Conservation (phyloP, 2,888 invertebrate genomes). For the Lagria hirta region DNA sequence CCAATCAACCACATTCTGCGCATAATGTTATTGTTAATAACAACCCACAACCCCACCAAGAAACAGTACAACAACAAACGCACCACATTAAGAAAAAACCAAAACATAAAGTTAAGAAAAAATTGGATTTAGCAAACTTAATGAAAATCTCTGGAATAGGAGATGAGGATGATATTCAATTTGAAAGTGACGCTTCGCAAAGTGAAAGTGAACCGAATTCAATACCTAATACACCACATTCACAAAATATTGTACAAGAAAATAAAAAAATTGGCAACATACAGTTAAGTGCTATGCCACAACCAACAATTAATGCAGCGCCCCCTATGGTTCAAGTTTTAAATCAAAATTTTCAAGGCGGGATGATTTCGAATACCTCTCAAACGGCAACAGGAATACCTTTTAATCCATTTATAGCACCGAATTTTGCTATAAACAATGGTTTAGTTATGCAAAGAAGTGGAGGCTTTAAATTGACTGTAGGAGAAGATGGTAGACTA, state of each 20-base stretch:
- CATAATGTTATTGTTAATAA: slow-evolving; percentile 37
- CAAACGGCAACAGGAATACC: slow-evolving; percentile 44
- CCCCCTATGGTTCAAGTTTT: slow-evolving; percentile 51
- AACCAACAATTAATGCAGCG: slow-evolving; percentile 47
- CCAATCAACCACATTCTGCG: slow-evolving; percentile 37
- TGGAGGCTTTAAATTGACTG: slow-evolving; percentile 65
- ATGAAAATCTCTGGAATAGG: slow-evolving; percentile 73
- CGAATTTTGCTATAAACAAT: slow-evolving; percentile 52
- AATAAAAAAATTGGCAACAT: slow-evolving; percentile 49
- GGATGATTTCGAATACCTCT: slow-evolving; percentile 45
- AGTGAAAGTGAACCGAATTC: slow-evolving; percentile 51
- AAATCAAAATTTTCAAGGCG: slow-evolving; percentile 52
- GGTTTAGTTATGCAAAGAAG: slow-evolving; percentile 58
- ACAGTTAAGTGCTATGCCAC: slow-evolving; percentile 49
- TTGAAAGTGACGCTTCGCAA: slow-evolving; percentile 53
- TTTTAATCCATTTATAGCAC: slow-evolving; percentile 48
- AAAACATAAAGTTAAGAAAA: slow-evolving; percentile 57
- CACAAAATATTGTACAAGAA: slow-evolving; percentile 35
- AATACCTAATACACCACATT: slow-evolving; percentile 43
- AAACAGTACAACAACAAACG: slow-evolving; percentile 29
- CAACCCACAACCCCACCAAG: slow-evolving; percentile 29
- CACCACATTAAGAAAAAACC: slow-evolving; percentile 49
- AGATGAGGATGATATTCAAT: slow-evolving; percentile 65
- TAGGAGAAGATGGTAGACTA: slow-evolving; percentile 69
- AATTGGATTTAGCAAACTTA: slow-evolving; percentile 70